phyloP scores from a whole-genome alignment of 2,888 invertebrate genomes.

The Endomychus coccineus region DNA sequence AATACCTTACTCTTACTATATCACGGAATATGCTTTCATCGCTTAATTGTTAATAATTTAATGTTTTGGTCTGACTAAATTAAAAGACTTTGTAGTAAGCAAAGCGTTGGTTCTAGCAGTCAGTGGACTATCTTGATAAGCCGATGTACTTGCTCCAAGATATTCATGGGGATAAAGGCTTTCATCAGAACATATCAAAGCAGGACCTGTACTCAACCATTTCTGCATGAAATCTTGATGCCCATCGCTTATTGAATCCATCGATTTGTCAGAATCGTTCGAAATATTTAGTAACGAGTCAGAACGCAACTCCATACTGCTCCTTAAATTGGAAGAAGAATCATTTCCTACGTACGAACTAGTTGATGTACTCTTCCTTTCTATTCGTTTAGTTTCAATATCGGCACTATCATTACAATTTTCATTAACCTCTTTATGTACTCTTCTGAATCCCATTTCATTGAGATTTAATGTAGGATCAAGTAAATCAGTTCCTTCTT shows the following conservation, averaged over 20 bases:
- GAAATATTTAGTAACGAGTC: constrained; percentile 27
- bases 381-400: constrained; percentile 11
- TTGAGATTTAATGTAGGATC: constrained; percentile 27
- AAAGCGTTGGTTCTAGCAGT: constrained; percentile 40
- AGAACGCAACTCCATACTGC: constrained; percentile 30
- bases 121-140: constrained; percentile 27
- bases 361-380: constrained; percentile 32
- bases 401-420: constrained; percentile 7
- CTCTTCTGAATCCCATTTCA: constrained; percentile 10
- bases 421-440: too few species aligned
- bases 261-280: constrained; percentile 1
- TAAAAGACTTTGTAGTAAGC: constrained; percentile 39
- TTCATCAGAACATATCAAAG: constrained; percentile 32
- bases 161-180: constrained; percentile 31
- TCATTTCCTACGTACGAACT: constrained; percentile 34
- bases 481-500: constrained; percentile 39
- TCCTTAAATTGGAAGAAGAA: constrained; percentile 16
- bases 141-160: constrained; percentile 23
- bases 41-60: too few species aligned
- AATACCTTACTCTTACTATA: too few species aligned
- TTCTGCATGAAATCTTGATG: constrained; percentile 33
- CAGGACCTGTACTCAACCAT: constrained; percentile 33
- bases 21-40: too few species aligned
- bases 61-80: constrained; percentile 40
- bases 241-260: constrained; percentile 17